phyloP scores from a whole-genome alignment of 2,797 vertebrate species.

The Urocyon cinereoargenteus region DNA sequence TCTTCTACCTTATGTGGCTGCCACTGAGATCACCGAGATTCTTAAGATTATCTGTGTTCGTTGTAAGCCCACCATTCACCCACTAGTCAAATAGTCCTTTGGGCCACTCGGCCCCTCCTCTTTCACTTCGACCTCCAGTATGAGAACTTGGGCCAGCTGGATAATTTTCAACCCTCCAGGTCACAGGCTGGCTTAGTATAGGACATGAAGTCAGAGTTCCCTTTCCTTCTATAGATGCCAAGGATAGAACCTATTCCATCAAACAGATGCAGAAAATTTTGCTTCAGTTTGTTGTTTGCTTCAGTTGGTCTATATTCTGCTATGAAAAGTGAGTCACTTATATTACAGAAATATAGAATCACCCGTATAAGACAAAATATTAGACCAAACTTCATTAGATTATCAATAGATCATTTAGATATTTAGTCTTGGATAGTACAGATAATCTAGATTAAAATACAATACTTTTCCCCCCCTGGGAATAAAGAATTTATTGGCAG shows the following conservation, averaged over 20 bases:
- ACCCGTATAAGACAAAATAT: conserved; percentile 95
- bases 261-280: conserved; percentile 91
- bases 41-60: not conserved
- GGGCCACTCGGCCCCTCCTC: not conserved
- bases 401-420: conserved; percentile 93
- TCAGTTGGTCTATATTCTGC: conserved; percentile 93
- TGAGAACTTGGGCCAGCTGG: not conserved
- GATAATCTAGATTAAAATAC: conserved; percentile 18
- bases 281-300: conserved; percentile 92
- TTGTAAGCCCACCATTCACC: not conserved
- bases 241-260: not conserved
- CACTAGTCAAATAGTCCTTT: not conserved
- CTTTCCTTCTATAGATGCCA: not conserved
- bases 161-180: not conserved
- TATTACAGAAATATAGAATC: conserved; percentile 93
- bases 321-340: conserved; percentile 96
- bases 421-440: conserved; percentile 28
- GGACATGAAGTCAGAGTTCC: not conserved
- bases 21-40: not conserved
- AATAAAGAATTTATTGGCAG: conserved; percentile 26
- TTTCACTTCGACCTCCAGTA: not conserved
- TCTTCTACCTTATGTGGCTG: not conserved
- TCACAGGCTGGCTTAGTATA: not conserved
- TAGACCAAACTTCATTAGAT: conserved; percentile 96
- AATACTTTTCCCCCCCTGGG: not conserved